phyloP scores from a whole-genome alignment of 1,140 invertebrate species.

The Theocolax elegans region DNA sequence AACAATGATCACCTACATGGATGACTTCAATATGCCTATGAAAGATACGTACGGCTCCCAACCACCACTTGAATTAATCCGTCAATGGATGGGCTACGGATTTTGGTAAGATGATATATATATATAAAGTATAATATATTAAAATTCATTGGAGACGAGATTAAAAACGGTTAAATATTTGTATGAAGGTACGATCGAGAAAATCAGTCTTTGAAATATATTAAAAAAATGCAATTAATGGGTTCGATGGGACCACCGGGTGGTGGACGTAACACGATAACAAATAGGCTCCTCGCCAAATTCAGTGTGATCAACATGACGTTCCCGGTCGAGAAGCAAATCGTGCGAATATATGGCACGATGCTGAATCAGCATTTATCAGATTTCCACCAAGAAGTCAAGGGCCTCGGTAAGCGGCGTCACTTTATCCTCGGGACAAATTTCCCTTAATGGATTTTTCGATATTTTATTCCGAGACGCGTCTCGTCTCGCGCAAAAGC shows the following conservation, averaged over 20 bases:
- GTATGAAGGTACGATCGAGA: conserved; percentile 72
- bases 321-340: conserved; percentile 81
- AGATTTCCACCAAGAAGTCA: conserved; percentile 83
- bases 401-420: conserved; percentile 69
- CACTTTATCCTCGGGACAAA: not conserved
- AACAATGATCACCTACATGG: conserved; percentile 85
- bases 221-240: conserved; percentile 80
- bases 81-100: conserved; percentile 87
- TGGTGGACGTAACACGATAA: conserved; percentile 81
- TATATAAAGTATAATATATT: no score
- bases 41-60: conserved; percentile 88
- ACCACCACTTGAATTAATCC: conserved; percentile 84
- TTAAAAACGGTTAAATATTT: not conserved
- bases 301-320: conserved; percentile 88
- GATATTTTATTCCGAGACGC: conserved; percentile 7
- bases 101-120: conserved; percentile 73
- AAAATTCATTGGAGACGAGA: no score
- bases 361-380: conserved; percentile 84
- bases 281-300: conserved; percentile 78
- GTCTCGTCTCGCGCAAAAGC: no score
- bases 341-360: conserved; percentile 82
- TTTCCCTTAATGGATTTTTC: conserved; percentile 3
- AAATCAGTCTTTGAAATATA: conserved; percentile 79
- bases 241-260: conserved; percentile 85
- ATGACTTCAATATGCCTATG: conserved; percentile 92